Base-by-base conservation (phyloP, 1,140 invertebrate genomes). In the Eumeta japonica region DNA sequence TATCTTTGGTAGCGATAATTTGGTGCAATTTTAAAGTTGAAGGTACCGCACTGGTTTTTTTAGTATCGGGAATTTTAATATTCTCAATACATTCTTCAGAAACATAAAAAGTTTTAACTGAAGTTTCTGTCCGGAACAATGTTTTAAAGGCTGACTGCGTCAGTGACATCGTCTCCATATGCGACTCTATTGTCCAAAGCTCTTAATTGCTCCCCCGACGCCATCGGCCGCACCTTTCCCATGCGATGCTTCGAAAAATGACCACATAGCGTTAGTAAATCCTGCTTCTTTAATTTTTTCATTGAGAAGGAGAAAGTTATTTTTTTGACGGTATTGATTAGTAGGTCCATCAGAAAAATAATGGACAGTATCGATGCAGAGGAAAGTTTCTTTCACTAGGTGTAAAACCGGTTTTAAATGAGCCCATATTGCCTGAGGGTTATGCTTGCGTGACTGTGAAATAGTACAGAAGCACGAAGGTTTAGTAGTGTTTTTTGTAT, bases 201-300 rank as follows among this genome's bases (percentile, higher is more conserved):
- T 37, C 45, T 51, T 51, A 5, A 47, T 17, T 10, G 34, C 34
- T 3, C 45, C 45, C 14, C 45, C 45, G 15, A 51, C 35, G 10
- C 48, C 48, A 45, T 47, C 42, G n/a, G 45, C 45, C 1, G 48
- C 48, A 5, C 48, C 45, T 34, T 47, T 51, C 2, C 48, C 48
- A 20, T 51, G 48, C 3, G 39, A 24, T 3, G 42, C 36, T 40
- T 51, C 48, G 38, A 41, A 45, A 28, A 45, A 47, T 3, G 31
- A 35, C 48, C 45, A 51, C 1, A 39, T 43, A 1, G 15, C 20
- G 16, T 34, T 28, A 3, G 37, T 29, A n/a, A n/a, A n/a, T n/a
- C n/a, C 30, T 15, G 12, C 20, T 16, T 16, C 19, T 45, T 37
- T n/a, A n/a, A n/a, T n/a, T n/a, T n/a, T n/a, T n/a, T n/a, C n/a